Conservation (phyloP, 2,888 invertebrate species). For the Meta bourneti region DNA sequence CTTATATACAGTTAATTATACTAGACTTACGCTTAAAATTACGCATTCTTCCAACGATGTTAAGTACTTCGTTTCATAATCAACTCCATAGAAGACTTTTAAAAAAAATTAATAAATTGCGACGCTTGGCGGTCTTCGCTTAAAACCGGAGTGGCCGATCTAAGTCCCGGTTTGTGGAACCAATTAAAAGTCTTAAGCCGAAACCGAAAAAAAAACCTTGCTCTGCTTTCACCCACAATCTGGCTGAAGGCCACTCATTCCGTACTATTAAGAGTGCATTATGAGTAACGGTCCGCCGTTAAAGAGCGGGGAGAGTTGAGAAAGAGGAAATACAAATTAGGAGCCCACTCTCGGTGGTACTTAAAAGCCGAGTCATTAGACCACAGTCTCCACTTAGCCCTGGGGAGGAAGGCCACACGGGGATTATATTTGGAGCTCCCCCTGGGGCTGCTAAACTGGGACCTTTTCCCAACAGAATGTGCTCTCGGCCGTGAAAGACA, state of each 20-base stretch:
- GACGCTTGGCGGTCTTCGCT: too few species aligned
- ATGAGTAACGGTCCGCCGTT: neutral
- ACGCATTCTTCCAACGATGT: too few species aligned
- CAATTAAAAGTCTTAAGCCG: neutral
- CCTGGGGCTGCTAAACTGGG: neutral
- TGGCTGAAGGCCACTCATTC: neutral
- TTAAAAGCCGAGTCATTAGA: conserved; percentile 4
- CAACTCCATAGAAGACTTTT: too few species aligned
- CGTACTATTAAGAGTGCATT: neutral
- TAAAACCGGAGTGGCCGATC: too few species aligned
- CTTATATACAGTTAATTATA: too few species aligned
- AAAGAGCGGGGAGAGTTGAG: neutral
- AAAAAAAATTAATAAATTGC: too few species aligned
- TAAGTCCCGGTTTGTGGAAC: neutral
- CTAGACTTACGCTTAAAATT: too few species aligned
- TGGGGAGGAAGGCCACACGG: neutral
- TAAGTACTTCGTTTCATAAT: too few species aligned
- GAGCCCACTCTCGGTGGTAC: neutral
- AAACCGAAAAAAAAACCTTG: neutral
- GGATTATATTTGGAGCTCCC: neutral
- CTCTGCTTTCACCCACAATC: neutral
- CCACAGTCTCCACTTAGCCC: neutral
- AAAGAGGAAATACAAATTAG: conserved; percentile 19
- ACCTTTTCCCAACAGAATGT: neutral
- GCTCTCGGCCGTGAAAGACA: neutral